These are phyloP conservation scores for Triplophysa bombifrons DNA, from an alignment of 2,797 vertebrate species.

Conservation along the genomic window DNA sequence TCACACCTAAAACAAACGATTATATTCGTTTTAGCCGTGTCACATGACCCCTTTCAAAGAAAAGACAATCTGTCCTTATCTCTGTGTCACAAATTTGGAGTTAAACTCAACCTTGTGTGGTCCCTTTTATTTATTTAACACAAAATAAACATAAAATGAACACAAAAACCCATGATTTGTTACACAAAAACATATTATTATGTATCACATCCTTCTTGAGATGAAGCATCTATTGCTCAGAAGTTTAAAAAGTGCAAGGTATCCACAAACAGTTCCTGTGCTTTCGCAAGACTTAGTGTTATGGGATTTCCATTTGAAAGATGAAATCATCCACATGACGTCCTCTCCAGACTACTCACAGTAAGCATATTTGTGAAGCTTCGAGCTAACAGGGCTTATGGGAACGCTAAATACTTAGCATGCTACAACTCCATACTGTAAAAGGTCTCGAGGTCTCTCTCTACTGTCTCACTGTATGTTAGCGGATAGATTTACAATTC, in stretches of 20 bases:
- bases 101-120: too few relatives aligned
- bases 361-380: neutral
- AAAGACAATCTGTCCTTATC: too few relatives aligned
- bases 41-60: too few relatives aligned
- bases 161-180: too few relatives aligned
- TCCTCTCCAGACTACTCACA: neutral
- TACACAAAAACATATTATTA: too few relatives aligned
- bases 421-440: neutral
- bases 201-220: too few relatives aligned
- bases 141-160: too few relatives aligned
- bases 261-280: neutral
- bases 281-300: neutral
- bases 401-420: too few relatives aligned
- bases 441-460: neutral
- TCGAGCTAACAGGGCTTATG: neutral
- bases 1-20: too few relatives aligned
- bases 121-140: too few relatives aligned
- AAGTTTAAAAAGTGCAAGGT: neutral
- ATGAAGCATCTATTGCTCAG: neutral
- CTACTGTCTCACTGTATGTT: neutral
- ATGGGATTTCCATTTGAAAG: neutral
- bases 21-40: too few relatives aligned
- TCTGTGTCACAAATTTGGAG: too few relatives aligned
- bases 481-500: neutral
- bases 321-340: conserved; percentile 8